Conservation (phyloP, 2,797 vertebrate species). For the Poecilia gillii region DNA sequence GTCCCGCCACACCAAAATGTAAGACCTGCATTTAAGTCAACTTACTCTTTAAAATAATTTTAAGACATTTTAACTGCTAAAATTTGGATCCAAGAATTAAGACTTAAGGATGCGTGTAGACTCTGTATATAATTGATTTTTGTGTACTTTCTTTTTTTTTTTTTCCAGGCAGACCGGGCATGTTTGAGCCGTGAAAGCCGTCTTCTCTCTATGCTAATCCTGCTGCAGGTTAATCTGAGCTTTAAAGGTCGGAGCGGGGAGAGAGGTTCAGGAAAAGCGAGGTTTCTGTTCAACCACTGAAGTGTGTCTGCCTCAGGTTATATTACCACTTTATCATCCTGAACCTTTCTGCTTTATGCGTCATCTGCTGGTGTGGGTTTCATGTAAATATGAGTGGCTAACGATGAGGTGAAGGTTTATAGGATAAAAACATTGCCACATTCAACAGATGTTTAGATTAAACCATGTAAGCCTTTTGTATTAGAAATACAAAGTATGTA, state of each 20-base stretch:
- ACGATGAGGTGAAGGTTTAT: background rate
- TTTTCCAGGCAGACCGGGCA: constrained; percentile 44
- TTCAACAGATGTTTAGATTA: no score
- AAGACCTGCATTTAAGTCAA: no score
- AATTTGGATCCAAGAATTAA: no score
- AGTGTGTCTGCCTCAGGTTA: constrained; percentile 25
- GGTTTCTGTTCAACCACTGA: constrained; percentile 47
- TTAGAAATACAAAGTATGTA: no score
- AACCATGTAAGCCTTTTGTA: no score
- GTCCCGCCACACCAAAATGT: no score
- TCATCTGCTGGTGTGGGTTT: background rate
- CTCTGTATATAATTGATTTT: constrained; percentile 31
- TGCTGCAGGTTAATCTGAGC: constrained; percentile 76
- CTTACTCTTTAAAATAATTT: constrained; percentile 6
- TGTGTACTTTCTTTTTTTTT: constrained; percentile 11
- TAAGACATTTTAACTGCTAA: no score
- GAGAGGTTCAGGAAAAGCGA: constrained; percentile 50
- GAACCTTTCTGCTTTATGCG: background rate
- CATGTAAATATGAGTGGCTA: background rate
- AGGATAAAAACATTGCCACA: no score
- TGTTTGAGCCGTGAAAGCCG: constrained; percentile 60
- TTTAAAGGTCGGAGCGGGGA: constrained; percentile 72
- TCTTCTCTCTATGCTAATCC: constrained; percentile 70
- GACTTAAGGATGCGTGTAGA: no score
- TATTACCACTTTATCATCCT: background rate